Conservation (phyloP, 2,888 invertebrate genomes). For the Shargacucullia verbasci region DNA sequence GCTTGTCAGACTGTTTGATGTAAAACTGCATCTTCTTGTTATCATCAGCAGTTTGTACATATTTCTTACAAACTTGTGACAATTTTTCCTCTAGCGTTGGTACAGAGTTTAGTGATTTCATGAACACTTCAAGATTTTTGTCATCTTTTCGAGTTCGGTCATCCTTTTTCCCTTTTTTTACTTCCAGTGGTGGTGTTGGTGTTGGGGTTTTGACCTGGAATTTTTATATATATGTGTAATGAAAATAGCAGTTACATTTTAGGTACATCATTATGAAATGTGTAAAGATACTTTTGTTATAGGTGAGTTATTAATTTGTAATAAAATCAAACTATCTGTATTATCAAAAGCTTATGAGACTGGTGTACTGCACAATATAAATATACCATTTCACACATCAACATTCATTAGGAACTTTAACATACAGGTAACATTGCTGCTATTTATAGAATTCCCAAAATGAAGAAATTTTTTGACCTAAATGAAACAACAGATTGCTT, state of each 20-base stretch:
- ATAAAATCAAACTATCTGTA: too few species aligned
- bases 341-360: background rate
- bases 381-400: too few species aligned
- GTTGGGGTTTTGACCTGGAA: conserved; percentile 69
- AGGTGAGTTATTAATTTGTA: too few species aligned
- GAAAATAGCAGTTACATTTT: too few species aligned
- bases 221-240: background rate
- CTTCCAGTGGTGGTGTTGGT: conserved; percentile 60
- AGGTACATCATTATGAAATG: too few species aligned
- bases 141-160: conserved; percentile 86
- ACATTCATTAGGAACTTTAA: conserved; percentile 1
- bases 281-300: too few species aligned
- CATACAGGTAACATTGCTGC: conserved; percentile 26
- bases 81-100: conserved; percentile 92
- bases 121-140: conserved; percentile 90
- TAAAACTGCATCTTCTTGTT: conserved; percentile 89
- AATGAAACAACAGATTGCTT: conserved; percentile 5
- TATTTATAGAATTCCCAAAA: conserved; percentile 36
- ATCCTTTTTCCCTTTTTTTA: conserved; percentile 81
- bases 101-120: conserved; percentile 89
- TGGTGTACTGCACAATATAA: too few species aligned
- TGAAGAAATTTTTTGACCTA: conserved; percentile 34
- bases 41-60: conserved; percentile 93
- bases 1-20: conserved; percentile 90
- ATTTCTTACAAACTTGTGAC: conserved; percentile 92